These are phyloP conservation scores for Oceanites oceanicus DNA, from an alignment of 2,113 vertebrate genomes.

Conservation along the genomic window DNA sequence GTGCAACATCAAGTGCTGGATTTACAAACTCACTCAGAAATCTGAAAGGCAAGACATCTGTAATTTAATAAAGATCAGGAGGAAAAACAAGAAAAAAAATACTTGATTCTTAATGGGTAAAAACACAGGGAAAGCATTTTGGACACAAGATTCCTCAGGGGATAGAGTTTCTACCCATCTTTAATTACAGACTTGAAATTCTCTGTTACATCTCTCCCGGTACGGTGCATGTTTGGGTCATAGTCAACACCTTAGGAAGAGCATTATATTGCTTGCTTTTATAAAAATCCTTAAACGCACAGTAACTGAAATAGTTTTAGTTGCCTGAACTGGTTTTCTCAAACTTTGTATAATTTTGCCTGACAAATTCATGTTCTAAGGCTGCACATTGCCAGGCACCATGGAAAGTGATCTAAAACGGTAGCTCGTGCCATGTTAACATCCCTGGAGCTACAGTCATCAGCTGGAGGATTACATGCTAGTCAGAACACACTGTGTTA, in stretches of 20 bases:
- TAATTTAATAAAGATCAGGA: background rate
- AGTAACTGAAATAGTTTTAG: background rate
- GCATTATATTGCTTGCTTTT: background rate
- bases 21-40: background rate
- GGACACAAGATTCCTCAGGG: background rate
- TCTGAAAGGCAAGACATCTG: background rate
- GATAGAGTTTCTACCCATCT: background rate
- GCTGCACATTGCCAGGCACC: background rate
- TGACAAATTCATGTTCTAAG: background rate
- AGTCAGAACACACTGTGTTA: background rate
- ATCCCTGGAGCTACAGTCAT: background rate
- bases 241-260: background rate
- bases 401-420: background rate
- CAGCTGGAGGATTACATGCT: background rate
- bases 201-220: background rate
- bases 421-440: background rate
- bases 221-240: background rate
- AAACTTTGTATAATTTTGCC: background rate
- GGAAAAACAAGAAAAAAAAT: background rate
- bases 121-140: background rate
- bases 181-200: background rate
- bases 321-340: background rate
- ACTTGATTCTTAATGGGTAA: background rate
- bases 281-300: background rate
- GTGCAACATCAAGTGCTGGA: background rate